phyloP scores from a whole-genome alignment of 2,888 invertebrate genomes.

The Pristionchus maxplancki region DNA sequence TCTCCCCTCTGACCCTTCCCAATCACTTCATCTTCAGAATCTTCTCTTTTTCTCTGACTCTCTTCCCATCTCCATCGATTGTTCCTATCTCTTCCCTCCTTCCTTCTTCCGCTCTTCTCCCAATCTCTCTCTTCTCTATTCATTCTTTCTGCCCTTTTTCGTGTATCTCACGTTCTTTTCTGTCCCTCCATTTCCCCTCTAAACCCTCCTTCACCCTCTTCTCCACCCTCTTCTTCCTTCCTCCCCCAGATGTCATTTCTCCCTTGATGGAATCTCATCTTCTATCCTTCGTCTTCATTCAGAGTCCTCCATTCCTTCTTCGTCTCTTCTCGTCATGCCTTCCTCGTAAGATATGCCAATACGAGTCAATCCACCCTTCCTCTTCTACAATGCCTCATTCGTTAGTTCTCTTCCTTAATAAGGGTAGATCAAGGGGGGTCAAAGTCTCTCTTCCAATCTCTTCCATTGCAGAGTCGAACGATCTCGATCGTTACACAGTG shows the following conservation, averaged over 20 bases:
- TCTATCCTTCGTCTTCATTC: slow-evolving; percentile 38
- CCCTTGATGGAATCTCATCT: slow-evolving; percentile 17
- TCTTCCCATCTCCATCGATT: slow-evolving; percentile 25
- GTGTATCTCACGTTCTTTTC: slow-evolving; percentile 20
- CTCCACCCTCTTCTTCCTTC: neutral
- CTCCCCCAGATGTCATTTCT: neutral
- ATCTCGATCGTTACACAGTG: slow-evolving; percentile 44
- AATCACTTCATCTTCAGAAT: slow-evolving; percentile 16
- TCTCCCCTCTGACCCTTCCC: neutral
- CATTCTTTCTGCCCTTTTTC: slow-evolving; percentile 37
- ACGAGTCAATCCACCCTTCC: neutral
- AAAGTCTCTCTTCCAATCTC: neutral
- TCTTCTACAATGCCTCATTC: slow-evolving; percentile 12
- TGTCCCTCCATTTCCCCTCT: neutral
- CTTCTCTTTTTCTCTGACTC: slow-evolving; percentile 7
- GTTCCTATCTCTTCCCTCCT: neutral
- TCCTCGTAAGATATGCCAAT: slow-evolving; percentile 44
- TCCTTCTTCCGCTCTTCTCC: neutral
- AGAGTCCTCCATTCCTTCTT: slow-evolving; percentile 34
- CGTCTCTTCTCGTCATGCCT: slow-evolving; percentile 42
- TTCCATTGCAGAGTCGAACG: slow-evolving; percentile 40
- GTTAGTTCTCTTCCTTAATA: neutral
- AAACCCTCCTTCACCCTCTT: neutral
- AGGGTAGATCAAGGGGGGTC: neutral
- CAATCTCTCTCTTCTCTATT: neutral